Conservation (phyloP, 1,140 invertebrate species). For the Tetranychus cinnabarinus region DNA sequence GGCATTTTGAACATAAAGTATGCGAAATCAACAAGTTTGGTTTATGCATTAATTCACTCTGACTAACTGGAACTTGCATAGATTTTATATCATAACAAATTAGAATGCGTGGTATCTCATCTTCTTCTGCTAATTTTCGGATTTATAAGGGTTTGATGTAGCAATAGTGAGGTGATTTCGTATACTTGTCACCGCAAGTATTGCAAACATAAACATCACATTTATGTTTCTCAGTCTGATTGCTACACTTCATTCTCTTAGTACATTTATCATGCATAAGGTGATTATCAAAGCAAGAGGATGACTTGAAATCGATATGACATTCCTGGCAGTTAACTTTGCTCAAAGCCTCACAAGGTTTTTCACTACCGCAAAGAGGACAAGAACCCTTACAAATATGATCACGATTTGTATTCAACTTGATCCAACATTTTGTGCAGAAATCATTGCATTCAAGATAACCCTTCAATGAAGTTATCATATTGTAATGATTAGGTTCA, state of each 20-base stretch:
- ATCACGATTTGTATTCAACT: too few species aligned
- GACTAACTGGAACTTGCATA: too few species aligned
- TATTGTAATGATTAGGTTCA: too few species aligned
- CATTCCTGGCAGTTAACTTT: too few species aligned
- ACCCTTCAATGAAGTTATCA: too few species aligned
- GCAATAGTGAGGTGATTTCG: background rate
- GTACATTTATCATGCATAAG: background rate
- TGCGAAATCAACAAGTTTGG: background rate
- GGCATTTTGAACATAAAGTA: background rate
- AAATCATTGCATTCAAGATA: too few species aligned
- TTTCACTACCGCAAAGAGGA: too few species aligned
- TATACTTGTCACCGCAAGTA: background rate
- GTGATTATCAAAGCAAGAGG: too few species aligned
- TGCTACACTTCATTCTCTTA: background rate
- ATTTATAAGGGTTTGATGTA: background rate
- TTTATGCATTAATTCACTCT: background rate
- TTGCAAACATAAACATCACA: background rate
- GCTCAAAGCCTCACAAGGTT: too few species aligned
- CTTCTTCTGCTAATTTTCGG: background rate
- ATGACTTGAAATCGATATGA: too few species aligned
- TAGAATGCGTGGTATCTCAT: background rate
- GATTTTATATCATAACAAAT: background rate
- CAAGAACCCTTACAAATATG: too few species aligned
- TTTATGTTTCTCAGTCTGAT: background rate
- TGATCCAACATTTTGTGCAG: too few species aligned